These are phyloP conservation scores for Pseudoatta argentina DNA, from an alignment of 1,140 invertebrate genomes.

Conservation along the genomic window DNA sequence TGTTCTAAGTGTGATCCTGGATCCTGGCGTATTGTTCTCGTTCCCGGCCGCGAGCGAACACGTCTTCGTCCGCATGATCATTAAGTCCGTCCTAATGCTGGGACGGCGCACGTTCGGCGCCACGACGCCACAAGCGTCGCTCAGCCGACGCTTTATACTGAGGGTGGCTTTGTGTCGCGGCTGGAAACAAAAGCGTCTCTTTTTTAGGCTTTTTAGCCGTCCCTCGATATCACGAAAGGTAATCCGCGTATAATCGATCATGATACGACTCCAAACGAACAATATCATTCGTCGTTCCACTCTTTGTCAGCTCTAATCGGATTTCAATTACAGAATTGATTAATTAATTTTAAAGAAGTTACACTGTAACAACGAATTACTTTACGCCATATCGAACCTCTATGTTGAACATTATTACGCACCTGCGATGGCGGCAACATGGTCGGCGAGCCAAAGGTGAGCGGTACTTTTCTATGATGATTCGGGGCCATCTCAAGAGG, in stretches of 20 bases:
- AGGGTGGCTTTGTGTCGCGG: conserved; percentile 91
- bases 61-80: conserved; percentile 94
- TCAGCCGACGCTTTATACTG: conserved; percentile 92
- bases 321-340: background rate
- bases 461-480: conserved; percentile 91
- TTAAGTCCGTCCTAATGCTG: conserved; percentile 94
- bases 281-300: background rate
- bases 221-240: conserved; percentile 31
- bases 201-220: conserved; percentile 29
- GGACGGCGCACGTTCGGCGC: conserved; percentile 93
- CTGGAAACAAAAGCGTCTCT: conserved; percentile 84
- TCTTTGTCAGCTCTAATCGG: conserved; percentile 32
- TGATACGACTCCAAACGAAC: conserved; percentile 7
- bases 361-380: too few relatives aligned
- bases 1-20: conserved; percentile 79
- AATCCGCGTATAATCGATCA: conserved; percentile 46
- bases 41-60: conserved; percentile 89
- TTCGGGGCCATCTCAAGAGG: conserved; percentile 96
- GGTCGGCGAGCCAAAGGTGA: conserved; percentile 90
- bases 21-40: conserved; percentile 80
- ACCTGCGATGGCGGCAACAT: conserved; percentile 89
- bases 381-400: background rate
- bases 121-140: conserved; percentile 94
- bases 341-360: conserved; percentile 16
- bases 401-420: background rate